Conservation (phyloP, 2,113 vertebrate genomes). For the Gallinago jamesoni region DNA sequence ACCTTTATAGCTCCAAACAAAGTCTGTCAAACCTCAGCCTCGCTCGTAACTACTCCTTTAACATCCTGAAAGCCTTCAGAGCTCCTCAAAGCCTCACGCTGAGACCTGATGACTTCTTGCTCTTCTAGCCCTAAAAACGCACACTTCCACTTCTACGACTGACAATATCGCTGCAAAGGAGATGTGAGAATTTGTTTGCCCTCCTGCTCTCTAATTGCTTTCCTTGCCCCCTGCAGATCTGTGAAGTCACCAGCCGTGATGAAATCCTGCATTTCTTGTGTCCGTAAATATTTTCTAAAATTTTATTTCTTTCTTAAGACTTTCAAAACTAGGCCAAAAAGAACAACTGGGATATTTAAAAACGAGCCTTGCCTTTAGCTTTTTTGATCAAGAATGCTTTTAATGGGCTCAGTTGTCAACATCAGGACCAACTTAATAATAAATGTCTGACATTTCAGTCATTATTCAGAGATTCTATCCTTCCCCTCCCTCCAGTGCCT, state of each 20-base stretch:
- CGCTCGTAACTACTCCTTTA: background rate
- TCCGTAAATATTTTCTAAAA: conserved; percentile 5
- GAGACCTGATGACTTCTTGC: background rate
- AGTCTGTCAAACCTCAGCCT: background rate
- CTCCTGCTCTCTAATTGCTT: background rate
- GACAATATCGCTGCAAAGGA: background rate
- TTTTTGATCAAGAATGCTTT: conserved; percentile 46
- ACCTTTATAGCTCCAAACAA: conserved; percentile 10
- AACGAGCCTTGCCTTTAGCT: conserved; percentile 37
- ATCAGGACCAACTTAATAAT: conserved; percentile 6
- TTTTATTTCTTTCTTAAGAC: background rate
- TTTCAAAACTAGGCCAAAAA: conserved; percentile 41
- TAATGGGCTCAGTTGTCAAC: conserved; percentile 39
- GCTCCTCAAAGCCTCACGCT: background rate
- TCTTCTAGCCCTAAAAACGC: background rate
- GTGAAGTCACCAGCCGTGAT: background rate
- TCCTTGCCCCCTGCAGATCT: background rate
- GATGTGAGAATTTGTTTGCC: background rate
- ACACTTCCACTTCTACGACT: background rate
- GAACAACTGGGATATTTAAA: conserved; percentile 26
- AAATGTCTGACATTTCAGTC: conserved; percentile 42
- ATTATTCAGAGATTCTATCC: background rate
- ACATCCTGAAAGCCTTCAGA: background rate
- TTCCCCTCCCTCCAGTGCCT: background rate
- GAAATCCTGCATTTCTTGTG: background rate